phyloP scores from a whole-genome alignment of 2,113 vertebrate species.

The Anseranas semipalmata region DNA sequence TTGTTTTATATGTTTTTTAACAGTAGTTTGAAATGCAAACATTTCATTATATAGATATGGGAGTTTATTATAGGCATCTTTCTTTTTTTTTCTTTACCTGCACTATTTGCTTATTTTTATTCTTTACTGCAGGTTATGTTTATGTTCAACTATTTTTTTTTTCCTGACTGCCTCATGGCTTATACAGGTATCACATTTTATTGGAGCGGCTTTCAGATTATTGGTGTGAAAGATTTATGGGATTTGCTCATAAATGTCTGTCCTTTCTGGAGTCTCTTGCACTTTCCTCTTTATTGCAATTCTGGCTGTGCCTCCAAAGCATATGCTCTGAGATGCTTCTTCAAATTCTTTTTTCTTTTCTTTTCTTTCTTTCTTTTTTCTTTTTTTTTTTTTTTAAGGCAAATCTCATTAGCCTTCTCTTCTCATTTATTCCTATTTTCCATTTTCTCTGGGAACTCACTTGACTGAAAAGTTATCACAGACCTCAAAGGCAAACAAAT shows the following conservation, averaged over 20 bases:
- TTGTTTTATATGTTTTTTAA: not conserved
- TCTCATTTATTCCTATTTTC: not conserved
- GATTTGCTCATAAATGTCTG: slow-evolving; percentile 47
- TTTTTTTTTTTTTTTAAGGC: not conserved
- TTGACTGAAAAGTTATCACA: not conserved
- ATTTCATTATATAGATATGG: not conserved
- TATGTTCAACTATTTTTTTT: not conserved
- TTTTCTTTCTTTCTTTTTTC: too few relatives aligned
- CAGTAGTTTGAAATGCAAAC: not conserved
- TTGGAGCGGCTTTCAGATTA: slow-evolving; percentile 27
- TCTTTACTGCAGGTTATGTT: not conserved
- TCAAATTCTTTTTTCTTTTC: not conserved
- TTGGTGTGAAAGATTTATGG: slow-evolving; percentile 32
- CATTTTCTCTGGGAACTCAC: not conserved
- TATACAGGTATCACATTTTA: slow-evolving; percentile 31
- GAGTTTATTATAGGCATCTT: not conserved
- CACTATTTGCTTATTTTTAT: not conserved
- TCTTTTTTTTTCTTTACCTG: not conserved
- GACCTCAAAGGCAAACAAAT: not conserved
- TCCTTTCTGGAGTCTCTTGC: not conserved
- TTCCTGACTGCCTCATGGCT: not conserved
- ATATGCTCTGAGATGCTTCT: not conserved
- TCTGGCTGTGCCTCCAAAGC: not conserved
- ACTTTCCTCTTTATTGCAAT: slow-evolving; percentile 28
- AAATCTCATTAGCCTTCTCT: not conserved